Conservation (phyloP, 2,113 vertebrate genomes). For the Mionectes macconnelli region DNA sequence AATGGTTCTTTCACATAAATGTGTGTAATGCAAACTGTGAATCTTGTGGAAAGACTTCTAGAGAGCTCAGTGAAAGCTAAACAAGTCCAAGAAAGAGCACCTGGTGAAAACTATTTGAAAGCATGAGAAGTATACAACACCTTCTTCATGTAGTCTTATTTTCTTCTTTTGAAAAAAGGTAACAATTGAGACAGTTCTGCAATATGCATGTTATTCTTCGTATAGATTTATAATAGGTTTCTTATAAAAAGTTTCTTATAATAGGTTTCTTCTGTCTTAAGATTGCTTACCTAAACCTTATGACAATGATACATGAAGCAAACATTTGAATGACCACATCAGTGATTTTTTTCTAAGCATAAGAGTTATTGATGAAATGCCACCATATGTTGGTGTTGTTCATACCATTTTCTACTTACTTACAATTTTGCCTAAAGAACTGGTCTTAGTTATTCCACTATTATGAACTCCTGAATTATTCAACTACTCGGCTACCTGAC, state of each 20-base stretch:
- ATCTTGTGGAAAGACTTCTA: neutral
- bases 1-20: neutral
- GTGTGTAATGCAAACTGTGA: neutral
- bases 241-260: neutral
- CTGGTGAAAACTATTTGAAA: neutral
- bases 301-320: neutral
- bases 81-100: neutral
- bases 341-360: neutral
- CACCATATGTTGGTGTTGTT: constrained; percentile 42
- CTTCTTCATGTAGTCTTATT: neutral
- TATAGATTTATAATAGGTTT: neutral
- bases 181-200: neutral
- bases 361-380: constrained; percentile 64
- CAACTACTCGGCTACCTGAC: neutral
- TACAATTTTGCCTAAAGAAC: neutral
- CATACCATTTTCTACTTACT: neutral
- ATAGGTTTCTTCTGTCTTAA: neutral
- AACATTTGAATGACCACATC: neutral
- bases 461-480: neutral
- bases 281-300: neutral
- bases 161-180: neutral
- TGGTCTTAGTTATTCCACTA: neutral
- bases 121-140: neutral
- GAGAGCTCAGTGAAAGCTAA: neutral
- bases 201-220: neutral